These are phyloP conservation scores for Pheosia tremula DNA, from an alignment of 2,888 invertebrate species.

Conservation along the genomic window DNA sequence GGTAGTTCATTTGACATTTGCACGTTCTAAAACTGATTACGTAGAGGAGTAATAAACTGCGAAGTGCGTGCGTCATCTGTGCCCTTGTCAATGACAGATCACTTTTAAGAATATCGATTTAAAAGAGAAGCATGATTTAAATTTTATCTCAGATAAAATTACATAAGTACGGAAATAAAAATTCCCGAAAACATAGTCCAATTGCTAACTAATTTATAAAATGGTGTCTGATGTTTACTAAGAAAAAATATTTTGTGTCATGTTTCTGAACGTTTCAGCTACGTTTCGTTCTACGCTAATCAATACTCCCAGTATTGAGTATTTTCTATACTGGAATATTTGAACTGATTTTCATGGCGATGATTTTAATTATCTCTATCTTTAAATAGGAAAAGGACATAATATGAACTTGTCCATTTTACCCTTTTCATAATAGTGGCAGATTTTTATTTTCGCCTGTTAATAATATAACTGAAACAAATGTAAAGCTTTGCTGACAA, in stretches of 20 bases:
- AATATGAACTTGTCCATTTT: too few species aligned
- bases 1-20: constrained; percentile 47
- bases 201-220: too few species aligned
- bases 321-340: constrained; percentile 6
- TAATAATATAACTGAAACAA: too few species aligned
- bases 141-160: background rate
- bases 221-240: too few species aligned
- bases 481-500: too few species aligned
- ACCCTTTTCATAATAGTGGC: too few species aligned
- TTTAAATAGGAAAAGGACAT: too few species aligned
- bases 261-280: constrained; percentile 15
- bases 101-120: background rate
- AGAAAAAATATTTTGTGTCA: background rate
- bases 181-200: too few species aligned
- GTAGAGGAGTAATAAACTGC: background rate
- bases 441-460: too few species aligned
- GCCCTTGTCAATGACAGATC: constrained; percentile 20
- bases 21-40: constrained; percentile 44
- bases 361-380: too few species aligned
- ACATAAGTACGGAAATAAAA: too few species aligned
- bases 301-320: background rate
- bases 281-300: constrained; percentile 8
- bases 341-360: background rate
- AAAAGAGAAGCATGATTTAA: background rate
- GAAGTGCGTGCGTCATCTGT: constrained; percentile 23